A percentile compares a stretch with the other conserved stretches of the same genome.
Evolutionary conservation across 1,140 invertebrate species (phyloP).

Genomic region (Drosophila malerkotliana): DNA sequence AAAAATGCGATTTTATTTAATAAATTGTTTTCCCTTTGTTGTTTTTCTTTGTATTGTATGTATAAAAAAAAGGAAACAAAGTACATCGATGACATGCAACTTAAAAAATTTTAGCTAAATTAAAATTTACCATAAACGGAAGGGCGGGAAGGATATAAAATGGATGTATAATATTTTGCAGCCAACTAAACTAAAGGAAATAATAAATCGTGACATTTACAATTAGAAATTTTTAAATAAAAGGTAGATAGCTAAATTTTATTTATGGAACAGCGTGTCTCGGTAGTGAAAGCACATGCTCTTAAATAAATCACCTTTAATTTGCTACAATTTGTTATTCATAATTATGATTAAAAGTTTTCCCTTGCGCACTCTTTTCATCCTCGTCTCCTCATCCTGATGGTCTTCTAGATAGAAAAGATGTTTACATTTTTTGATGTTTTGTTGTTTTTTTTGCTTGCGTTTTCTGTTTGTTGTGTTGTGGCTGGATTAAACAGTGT

Average conservation of each 20-base stretch:
- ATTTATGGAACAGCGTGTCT: constrained; percentile 59
- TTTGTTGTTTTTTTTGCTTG: constrained; percentile 30
- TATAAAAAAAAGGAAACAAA: constrained; percentile 48
- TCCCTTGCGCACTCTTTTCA: constrained; percentile 49
- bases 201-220: constrained; percentile 44
- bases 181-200: constrained; percentile 38
- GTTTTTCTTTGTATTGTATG: constrained; percentile 37
- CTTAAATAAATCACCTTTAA: constrained; percentile 78
- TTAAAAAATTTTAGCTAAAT: constrained; percentile 58
- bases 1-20: constrained; percentile 41
- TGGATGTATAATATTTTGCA: constrained; percentile 15
- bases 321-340: constrained; percentile 78
- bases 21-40: constrained; percentile 27
- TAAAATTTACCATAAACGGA: constrained; percentile 29
- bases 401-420: constrained; percentile 45
- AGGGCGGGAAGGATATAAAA: neutral
- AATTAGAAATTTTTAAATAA: constrained; percentile 52
- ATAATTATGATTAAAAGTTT: constrained; percentile 72
- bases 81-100: constrained; percentile 61
- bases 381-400: constrained; percentile 11
- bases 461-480: constrained; percentile 30
- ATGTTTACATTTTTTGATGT: constrained; percentile 41
- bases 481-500: constrained; percentile 41
- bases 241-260: constrained; percentile 54
- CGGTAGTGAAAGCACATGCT: constrained; percentile 61